Evolutionary conservation across 2,888 invertebrate species (phyloP).

Genomic region (Pachliopta kotzebuea): DNA sequence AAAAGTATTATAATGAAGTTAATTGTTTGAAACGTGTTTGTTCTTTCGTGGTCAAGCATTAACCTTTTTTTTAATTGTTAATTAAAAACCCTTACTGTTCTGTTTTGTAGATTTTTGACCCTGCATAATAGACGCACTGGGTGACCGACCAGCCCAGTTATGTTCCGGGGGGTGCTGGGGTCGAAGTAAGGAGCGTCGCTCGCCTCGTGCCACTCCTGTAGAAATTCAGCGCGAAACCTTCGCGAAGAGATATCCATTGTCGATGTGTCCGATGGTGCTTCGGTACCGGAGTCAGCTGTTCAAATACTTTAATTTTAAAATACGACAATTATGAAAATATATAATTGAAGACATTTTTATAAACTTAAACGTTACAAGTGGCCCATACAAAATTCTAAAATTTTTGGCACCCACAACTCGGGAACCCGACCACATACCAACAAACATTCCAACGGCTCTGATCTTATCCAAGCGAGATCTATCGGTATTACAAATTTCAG

Average conservation of each 20-base stretch:
- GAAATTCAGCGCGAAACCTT: slow-evolving; percentile 67
- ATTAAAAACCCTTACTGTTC: slow-evolving; percentile 84
- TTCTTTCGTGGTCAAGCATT: too few species aligned
- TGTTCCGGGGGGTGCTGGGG: slow-evolving; percentile 87
- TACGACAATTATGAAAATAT: not conserved
- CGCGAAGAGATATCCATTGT: slow-evolving; percentile 68
- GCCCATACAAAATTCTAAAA: too few species aligned
- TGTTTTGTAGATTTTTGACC: slow-evolving; percentile 92
- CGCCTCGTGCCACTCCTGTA: slow-evolving; percentile 66
- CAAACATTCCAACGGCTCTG: too few species aligned
- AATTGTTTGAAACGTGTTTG: too few species aligned
- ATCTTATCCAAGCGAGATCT: too few species aligned
- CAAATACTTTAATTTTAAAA: not conserved
- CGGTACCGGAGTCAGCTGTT: slow-evolving; percentile 79
- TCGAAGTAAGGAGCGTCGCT: slow-evolving; percentile 88
- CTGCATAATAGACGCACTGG: slow-evolving; percentile 90
- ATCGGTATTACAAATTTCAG: too few species aligned
- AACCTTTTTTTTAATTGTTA: too few species aligned
- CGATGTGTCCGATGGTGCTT: slow-evolving; percentile 78
- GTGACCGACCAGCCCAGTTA: slow-evolving; percentile 92
- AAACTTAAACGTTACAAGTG: too few species aligned
- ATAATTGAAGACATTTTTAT: not conserved
- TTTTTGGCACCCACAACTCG: too few species aligned
- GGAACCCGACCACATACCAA: too few species aligned
- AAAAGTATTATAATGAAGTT: too few species aligned